Base-by-base conservation (phyloP, 30 jellyfish, hydroid and myxozoan species). In the Pseudorhiza aurosa region DNA sequence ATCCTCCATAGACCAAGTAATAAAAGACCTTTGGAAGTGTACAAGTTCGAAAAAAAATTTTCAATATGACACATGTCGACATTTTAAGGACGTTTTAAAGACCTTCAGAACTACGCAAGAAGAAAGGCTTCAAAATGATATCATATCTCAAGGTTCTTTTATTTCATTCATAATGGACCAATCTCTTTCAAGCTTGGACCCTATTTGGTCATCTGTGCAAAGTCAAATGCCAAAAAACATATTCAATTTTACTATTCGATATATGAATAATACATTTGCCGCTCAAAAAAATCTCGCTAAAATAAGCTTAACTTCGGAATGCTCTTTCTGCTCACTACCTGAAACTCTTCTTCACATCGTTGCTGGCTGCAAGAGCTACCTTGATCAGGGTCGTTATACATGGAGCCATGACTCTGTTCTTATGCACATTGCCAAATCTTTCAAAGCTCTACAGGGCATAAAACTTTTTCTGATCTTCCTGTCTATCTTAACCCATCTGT, bases 351-450 rank as follows among this genome's bases (percentile, higher is more conserved):
- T 49, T 43, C 69, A 71, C 27, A 29, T 43, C 17, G 71, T 45
- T 47, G 75, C 71, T n/a, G 85, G 85, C 44, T 71, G 85, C 65
- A 71, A 49, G 46, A 22, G 45, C 22, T 71, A 71, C 22, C 85
- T 71, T 3, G 50, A 43, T 15, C 51, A 71, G 51, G 85, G 71
- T 53, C 75, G 85, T 17, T 71, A 71, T 30, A 71, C 75, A 2
- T 71, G 85, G 85, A 46, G 71, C 1, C 75, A 71, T 49, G 51
- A 71, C 73, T 71, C 85, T 31, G 15, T 29, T 14, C 75, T 71
- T n/a, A 14, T 31, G 44, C 46, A 43, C 27, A 30, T 71, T 19
- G 85, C 85, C 19, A 15, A 21, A 50, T 2, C 71, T 4, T 18
- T 49, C 0, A 35, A 44, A 71, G 40, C 58, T 45, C 4, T 49